A percentile compares a stretch with the other conserved stretches of the same genome.
Conservation (phyloP, 1,140 invertebrate species). For the Mycetomoellerius zeteki region DNA sequence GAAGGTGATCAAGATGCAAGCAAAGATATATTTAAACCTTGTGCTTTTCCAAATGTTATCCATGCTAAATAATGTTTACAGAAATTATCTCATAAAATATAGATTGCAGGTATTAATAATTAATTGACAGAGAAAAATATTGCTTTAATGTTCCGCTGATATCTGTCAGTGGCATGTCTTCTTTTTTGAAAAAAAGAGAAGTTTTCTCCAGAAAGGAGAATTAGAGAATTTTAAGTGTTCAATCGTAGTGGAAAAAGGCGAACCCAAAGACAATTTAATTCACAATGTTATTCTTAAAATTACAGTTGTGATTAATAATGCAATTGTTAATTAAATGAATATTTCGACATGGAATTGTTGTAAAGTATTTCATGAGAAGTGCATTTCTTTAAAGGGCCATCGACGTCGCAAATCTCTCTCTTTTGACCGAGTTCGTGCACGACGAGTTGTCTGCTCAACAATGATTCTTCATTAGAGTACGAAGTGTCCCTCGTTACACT, state of each 20-base stretch:
- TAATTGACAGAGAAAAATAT: slow-evolving; percentile 27
- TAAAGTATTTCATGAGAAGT: background rate
- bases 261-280: background rate
- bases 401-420: background rate
- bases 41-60: slow-evolving; percentile 78
- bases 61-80: slow-evolving; percentile 49
- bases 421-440: background rate
- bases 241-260: background rate
- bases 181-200: slow-evolving; percentile 15
- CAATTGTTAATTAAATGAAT: background rate
- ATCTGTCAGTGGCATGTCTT: background rate
- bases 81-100: slow-evolving; percentile 10
- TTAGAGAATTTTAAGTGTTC: background rate
- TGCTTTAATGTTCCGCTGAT: background rate
- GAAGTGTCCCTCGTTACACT: background rate
- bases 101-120: background rate
- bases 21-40: slow-evolving; percentile 83
- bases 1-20: slow-evolving; percentile 84
- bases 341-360: slow-evolving; percentile 2
- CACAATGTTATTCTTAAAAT: background rate
- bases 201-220: background rate
- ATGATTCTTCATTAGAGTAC: background rate
- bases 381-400: background rate
- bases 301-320: background rate
- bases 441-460: slow-evolving; percentile 6